Percentiles rank a stretch among this genome's conserved stretches.
These are phyloP conservation scores for Arctia plantaginis DNA, from an alignment of 2,888 invertebrate species.

Conservation along the genomic window DNA sequence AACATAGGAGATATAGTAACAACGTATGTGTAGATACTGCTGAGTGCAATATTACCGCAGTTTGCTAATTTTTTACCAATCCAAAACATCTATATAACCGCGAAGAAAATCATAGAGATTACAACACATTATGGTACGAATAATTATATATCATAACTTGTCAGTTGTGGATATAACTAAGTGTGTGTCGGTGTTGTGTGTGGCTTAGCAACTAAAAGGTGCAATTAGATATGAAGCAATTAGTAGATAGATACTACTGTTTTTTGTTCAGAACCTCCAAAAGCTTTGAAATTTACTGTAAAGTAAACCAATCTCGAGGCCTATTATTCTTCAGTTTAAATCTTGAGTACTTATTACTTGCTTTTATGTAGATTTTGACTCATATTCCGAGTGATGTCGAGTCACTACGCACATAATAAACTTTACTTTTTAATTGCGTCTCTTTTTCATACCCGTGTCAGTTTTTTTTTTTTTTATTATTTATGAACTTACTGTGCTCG, in stretches of 20 bases:
- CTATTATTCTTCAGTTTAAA: not conserved
- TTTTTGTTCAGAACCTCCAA: not conserved
- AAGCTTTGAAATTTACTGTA: not conserved
- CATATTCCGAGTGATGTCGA: not conserved
- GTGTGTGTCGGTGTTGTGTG: not conserved
- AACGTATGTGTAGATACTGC: not conserved
- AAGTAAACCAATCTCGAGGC: not conserved
- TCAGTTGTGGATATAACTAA: not conserved
- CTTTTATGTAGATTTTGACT: not conserved
- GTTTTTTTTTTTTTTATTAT: not conserved
- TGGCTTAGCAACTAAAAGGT: not conserved
- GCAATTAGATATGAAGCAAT: not conserved
- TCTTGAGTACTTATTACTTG: not conserved
- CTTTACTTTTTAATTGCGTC: not conserved
- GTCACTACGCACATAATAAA: not conserved
- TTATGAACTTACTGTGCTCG: not conserved
- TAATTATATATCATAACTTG: not conserved
- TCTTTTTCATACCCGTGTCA: not conserved
- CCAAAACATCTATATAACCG: not conserved
- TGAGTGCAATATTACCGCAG: not conserved
- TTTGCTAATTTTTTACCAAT: not conserved
- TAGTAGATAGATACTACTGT: not conserved
- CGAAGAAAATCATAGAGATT: not conserved
- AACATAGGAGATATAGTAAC: not conserved
- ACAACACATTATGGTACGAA: not conserved